Conservation (phyloP, 2,888 invertebrate species). For the Platycheirus albimanus region DNA sequence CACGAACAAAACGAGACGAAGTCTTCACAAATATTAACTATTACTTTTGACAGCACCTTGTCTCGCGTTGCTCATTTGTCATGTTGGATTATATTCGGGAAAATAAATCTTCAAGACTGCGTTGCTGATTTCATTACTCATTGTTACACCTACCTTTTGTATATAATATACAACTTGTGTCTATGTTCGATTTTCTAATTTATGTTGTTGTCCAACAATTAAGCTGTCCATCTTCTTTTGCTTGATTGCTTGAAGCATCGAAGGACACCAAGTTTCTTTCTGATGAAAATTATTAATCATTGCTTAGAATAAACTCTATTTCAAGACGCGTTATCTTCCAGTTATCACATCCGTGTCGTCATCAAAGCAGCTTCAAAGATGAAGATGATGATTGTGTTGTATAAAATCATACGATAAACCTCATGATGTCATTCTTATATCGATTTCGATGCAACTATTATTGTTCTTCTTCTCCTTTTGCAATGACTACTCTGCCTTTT, state of each 20-base stretch:
- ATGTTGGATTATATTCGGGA: conserved; percentile 17
- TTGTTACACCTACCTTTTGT: conserved; percentile 28
- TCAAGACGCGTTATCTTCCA: conserved; percentile 18
- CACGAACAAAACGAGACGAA: neutral
- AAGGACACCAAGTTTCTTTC: conserved; percentile 57
- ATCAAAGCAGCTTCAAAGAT: neutral
- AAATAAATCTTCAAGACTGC: conserved; percentile 33
- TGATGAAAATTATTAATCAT: conserved; percentile 39
- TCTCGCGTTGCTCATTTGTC: conserved; percentile 16
- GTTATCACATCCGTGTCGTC: conserved; percentile 41
- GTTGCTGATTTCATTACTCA: conserved; percentile 52
- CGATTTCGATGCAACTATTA: conserved; percentile 36
- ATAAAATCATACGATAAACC: conserved; percentile 17
- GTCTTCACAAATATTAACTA: conserved; percentile 12
- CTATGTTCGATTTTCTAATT: conserved; percentile 25
- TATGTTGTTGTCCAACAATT: conserved; percentile 49
- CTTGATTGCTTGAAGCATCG: conserved; percentile 5
- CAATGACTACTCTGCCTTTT: conserved; percentile 30
- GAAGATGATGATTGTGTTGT: conserved; percentile 18
- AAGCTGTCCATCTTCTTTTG: conserved; percentile 48
- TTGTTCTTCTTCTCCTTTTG: conserved; percentile 42
- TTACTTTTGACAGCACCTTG: conserved; percentile 22
- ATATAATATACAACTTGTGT: neutral
- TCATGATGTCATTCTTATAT: conserved; percentile 50
- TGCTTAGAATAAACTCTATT: conserved; percentile 54